Evolutionary conservation across 1,140 invertebrate genomes (phyloP).

Genomic region (Philopotamus ludificatus): DNA sequence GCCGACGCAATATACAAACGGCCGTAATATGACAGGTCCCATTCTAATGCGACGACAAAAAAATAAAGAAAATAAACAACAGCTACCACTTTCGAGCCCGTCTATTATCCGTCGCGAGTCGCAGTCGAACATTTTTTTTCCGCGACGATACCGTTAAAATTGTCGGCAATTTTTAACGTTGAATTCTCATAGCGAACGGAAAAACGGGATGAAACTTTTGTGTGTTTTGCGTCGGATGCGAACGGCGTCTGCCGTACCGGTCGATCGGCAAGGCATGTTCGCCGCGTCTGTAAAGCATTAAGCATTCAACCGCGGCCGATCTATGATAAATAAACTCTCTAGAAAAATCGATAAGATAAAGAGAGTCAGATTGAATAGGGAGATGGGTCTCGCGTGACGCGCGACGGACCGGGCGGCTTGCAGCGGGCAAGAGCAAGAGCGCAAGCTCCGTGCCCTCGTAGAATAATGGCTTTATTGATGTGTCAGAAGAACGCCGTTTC

Average conservation of each 20-base stretch:
- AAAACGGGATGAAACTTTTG: not conserved
- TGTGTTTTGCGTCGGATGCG: not conserved
- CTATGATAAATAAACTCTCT: constrained; percentile 41
- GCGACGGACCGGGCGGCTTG: constrained; percentile 36
- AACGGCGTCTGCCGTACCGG: constrained; percentile 3
- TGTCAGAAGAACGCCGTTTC: constrained; percentile 41
- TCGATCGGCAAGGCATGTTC: constrained; percentile 8
- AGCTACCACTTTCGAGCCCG: not conserved
- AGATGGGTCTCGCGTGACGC: constrained; percentile 44
- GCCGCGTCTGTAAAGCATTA: constrained; percentile 18
- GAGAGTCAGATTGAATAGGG: constrained; percentile 45
- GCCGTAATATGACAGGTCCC: not conserved
- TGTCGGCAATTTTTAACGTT: not conserved
- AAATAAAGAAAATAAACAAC: not conserved
- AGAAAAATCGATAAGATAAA: constrained; percentile 42
- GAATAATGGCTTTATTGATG: constrained; percentile 48
- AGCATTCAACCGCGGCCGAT: constrained; percentile 37
- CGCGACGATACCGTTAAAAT: not conserved
- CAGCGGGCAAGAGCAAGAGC: constrained; percentile 32
- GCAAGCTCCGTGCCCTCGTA: constrained; percentile 21
- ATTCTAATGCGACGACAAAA: not conserved
- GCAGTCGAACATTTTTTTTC: not conserved
- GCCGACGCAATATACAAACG: not conserved
- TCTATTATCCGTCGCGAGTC: not conserved
- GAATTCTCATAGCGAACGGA: not conserved